Evolutionary conservation across 1,140 invertebrate genomes (phyloP), one percentile per base, ranked within the genome.

Genomic region (Carcinoscorpius rotundicauda): DNA sequence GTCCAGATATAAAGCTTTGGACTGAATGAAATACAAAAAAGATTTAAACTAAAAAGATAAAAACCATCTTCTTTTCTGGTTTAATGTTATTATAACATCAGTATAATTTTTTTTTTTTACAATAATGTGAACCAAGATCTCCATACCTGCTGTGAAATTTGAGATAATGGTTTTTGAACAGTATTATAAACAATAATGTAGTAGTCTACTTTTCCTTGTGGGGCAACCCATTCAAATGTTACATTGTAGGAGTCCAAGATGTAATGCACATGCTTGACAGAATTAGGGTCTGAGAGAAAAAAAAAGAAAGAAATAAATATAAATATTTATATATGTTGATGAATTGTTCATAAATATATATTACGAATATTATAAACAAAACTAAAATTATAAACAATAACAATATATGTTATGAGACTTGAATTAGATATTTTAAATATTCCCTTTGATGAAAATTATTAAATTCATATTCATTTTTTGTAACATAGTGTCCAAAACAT

Each of bases 161-260:
- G 64, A 4, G 60, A 29, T 9, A 59, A 49, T 6, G 67, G 67
- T 49, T 70, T 66, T 60, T 57, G 62, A 51, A 70, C 50, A 3
- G 73, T 67, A 68, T 71, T 69, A 61, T 72, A 74, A 53, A 71
- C 62, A 11, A 74, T 62, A 59, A 72, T 66, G 56, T 91, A 93
- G 60, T 82, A 83, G 74, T 93, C 91, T 10, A 93, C 88, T 62
- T 88, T 82, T 29, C 89, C 89, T 74, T 86, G 85, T 9, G 91
- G 89, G 58, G 86, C 81, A 8, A 85, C 83, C 87, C 90, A 94
- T 76, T 90, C 87, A 65, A 95, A 79, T 5, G 91, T 93, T 9
- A 94, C 84, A 77, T 94, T 94, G 11, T 87, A 86, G 3, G 91
- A 89, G 77, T 93, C 91, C 9, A 89, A 82, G 58, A 88, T 75